Evolutionary conservation across 2,113 vertebrate species (phyloP), one percentile per base, ranked within the genome.

Genomic region (Blennius ocellaris): DNA sequence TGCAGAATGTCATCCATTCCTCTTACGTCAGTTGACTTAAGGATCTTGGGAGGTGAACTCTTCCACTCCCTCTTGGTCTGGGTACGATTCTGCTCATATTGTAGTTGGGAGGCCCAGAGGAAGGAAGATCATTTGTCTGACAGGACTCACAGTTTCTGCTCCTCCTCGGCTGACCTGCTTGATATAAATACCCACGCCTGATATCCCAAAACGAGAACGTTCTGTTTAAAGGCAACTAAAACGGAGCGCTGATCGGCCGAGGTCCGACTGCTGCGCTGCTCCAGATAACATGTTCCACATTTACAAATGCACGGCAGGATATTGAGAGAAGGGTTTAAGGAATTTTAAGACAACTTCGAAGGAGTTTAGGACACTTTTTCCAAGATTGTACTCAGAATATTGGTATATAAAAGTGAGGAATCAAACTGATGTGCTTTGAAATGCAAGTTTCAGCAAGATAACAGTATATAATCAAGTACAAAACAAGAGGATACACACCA

Each of bases 161-260:
- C 78, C 44, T 86, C 79, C 76, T 90, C 77, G 63, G 69, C 82
- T 91, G 93, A 92, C 92, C 93, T 10, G 86, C 63, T 92, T 92
- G 86, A 86, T 94, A 94, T 90, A 91, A 93, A 94, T 93, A 93
- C 78, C 91, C 65, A 16, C 38, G 68, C 66, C 80, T 90, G 88
- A 93, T 89, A 78, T 92, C 91, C 83, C 81, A 68, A 83, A 89
- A 92, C 52, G 88, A 81, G 88, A 88, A 77, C 81, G 67, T 72
- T 87, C 79, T 52, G 82, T 90, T 92, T 87, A 87, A 90, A 90
- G 73, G 79, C 78, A 59, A 62, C 85, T 85, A 87, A 87, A 91
- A 83, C 61, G 57, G 90, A 89, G 84, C 83, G 81, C 5, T 60
- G 87, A 80, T 81, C 81, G 77, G 72, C 83, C 38, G 66, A 85